Percentiles rank a stretch among this genome's conserved stretches.
Evolutionary conservation across 2,888 invertebrate species (phyloP).

Genomic region (Emmelina monodactyla): DNA sequence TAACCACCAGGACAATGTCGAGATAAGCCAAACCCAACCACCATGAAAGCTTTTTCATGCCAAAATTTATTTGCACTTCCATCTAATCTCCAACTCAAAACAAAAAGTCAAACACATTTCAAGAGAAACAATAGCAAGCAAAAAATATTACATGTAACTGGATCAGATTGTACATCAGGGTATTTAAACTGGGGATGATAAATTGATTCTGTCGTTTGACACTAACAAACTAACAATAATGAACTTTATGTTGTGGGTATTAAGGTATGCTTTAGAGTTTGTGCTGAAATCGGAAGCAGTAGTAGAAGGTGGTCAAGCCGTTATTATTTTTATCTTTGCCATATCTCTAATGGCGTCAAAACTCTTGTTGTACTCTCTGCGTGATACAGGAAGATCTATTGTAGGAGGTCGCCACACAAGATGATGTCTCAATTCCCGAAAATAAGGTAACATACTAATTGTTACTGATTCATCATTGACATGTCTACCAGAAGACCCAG

Average conservation of each 20-base stretch:
- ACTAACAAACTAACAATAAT: neutral
- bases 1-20: conserved; percentile 27
- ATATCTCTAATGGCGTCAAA: conserved; percentile 60
- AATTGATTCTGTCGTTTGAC: conserved; percentile 33
- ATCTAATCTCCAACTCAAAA: conserved; percentile 33
- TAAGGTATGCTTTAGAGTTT: conserved; percentile 19
- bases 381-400: conserved; percentile 56
- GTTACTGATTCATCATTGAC: conserved; percentile 47
- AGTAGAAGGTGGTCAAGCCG: conserved; percentile 35
- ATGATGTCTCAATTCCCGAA: conserved; percentile 47
- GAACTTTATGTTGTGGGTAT: neutral
- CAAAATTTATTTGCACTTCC: conserved; percentile 53
- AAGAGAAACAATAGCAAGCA: conserved; percentile 42
- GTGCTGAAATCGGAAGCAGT: conserved; percentile 13
- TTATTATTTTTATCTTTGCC: conserved; percentile 53
- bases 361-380: conserved; percentile 54
- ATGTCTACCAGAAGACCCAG: conserved; percentile 31
- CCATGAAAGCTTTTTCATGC: conserved; percentile 33
- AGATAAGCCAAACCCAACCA: conserved; percentile 38
- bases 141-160: conserved; percentile 49
- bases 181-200: conserved; percentile 44
- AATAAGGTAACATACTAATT: conserved; percentile 34
- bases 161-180: conserved; percentile 54
- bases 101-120: conserved; percentile 46
- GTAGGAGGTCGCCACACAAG: conserved; percentile 53